Evolutionary conservation across 1,140 invertebrate genomes (phyloP).

Genomic region (Achroia grisella): DNA sequence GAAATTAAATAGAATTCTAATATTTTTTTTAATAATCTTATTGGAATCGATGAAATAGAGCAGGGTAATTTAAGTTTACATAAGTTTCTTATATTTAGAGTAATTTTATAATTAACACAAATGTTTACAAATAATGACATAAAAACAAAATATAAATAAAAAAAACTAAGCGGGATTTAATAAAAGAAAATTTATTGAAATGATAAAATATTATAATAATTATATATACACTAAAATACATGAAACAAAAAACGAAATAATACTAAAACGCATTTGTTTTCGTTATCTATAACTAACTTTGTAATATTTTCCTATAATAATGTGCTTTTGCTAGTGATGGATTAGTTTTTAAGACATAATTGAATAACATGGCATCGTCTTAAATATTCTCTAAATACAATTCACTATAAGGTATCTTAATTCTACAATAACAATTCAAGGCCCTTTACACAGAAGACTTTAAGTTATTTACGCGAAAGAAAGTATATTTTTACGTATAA

Average conservation of each 20-base stretch:
- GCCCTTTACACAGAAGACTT: conserved; percentile 50
- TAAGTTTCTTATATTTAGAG: no score
- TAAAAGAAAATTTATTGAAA: conserved; percentile 22
- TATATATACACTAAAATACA: conserved; percentile 30
- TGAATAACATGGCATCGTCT: conserved; percentile 56
- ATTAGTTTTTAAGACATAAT: conserved; percentile 24
- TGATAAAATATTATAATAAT: conserved; percentile 20
- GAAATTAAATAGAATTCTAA: no score
- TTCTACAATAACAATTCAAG: conserved; percentile 46
- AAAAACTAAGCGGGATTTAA: not conserved
- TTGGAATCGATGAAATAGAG: no score
- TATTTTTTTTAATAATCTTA: no score
- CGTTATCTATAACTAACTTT: conserved; percentile 23
- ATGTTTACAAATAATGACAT: no score
- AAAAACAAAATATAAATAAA: not conserved
- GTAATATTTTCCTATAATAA: conserved; percentile 11
- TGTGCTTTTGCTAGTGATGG: conserved; percentile 19
- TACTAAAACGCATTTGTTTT: conserved; percentile 66
- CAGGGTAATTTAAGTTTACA: no score
- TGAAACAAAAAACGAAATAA: conserved; percentile 45
- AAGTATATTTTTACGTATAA: conserved; percentile 1
- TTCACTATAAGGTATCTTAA: conserved; percentile 23
- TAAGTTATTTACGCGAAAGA: not conserved
- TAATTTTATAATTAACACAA: no score
- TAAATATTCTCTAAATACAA: conserved; percentile 25